Evolutionary conservation across 1,140 invertebrate genomes (phyloP).

Genomic region (Penaeus indicus): DNA sequence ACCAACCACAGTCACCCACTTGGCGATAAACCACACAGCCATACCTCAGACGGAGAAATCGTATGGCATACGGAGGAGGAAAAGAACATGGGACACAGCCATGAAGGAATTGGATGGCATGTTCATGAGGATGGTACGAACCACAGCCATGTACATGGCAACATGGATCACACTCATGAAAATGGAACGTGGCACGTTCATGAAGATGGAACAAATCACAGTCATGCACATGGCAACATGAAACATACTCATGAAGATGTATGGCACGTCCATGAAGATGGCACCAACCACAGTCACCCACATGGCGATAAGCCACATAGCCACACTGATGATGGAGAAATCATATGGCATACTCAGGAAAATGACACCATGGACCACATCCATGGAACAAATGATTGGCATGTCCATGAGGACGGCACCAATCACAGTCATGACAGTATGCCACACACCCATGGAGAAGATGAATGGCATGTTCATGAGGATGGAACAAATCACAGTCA

Average conservation of each 20-base stretch:
- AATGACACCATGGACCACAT: background rate
- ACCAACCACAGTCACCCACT: slow-evolving; percentile 27
- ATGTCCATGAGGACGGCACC: background rate
- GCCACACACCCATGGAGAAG: slow-evolving; percentile 21
- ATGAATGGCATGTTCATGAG: slow-evolving; percentile 13
- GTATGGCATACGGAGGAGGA: slow-evolving; percentile 36
- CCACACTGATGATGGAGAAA: background rate
- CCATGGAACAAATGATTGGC: background rate
- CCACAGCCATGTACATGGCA: background rate
- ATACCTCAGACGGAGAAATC: slow-evolving; percentile 1
- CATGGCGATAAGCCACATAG: too few relatives aligned
- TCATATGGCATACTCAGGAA: background rate
- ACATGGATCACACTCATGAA: background rate
- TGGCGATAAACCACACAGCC: background rate
- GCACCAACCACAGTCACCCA: background rate
- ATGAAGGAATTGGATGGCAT: background rate
- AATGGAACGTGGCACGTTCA: background rate
- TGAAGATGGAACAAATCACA: slow-evolving; percentile 37
- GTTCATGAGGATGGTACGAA: background rate
- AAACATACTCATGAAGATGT: background rate
- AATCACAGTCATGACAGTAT: slow-evolving; percentile 31
- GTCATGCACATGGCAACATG: background rate
- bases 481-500: slow-evolving; percentile 6
- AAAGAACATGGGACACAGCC: background rate
- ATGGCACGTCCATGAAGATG: slow-evolving; percentile 44